Evolutionary conservation across 2,113 vertebrate species (phyloP), one percentile per base, ranked within the genome.

Genomic region (Salvator merianae): DNA sequence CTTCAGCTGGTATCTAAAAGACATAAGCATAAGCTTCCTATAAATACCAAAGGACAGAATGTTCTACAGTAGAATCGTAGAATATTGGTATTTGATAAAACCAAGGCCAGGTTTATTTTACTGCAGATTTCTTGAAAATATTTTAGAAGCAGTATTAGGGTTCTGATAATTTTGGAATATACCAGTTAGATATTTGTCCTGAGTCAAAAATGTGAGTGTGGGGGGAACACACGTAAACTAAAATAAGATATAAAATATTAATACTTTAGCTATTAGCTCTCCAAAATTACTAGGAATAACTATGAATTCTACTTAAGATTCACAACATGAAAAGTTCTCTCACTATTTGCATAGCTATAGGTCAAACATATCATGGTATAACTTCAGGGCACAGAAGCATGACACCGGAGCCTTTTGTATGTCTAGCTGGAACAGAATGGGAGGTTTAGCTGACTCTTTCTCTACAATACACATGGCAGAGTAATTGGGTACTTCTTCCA

Each of bases 211-310:
- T n/a, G n/a, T n/a, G n/a, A 53, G 47, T 16, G 75, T 5, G 1
- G 30, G 65, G n/a, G 59, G n/a, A n/a, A n/a, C n/a, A 32, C 75
- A 28, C 66, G 36, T 83, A 47, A 47, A 68, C 26, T 47, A 38
- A 47, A 32, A 79, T n/a, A n/a, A 66, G 9, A 66, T 10, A 69
- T 77, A 8, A 36, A 10, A 34, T 47, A 34, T 77, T 77, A n/a
- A 59, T 59, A 77, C 34, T 59, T 77, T 59, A 22, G 28, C 16
- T 55, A 65, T 65, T 74, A 32, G 34, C 36, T 28, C 5, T 7
- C 22, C 22, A 38, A 4, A 88, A 93, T 85, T 89, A 91, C 85
- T 86, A 91, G 86, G 83, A 94, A 92, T 74, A 43, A 59, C 72
- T 82, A 82, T 3, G 32, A 65, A 32, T 20, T 77, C 24, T 55